phyloP scores from a whole-genome alignment of 2,797 vertebrate species.

The Chelidonichthys spinosus region DNA sequence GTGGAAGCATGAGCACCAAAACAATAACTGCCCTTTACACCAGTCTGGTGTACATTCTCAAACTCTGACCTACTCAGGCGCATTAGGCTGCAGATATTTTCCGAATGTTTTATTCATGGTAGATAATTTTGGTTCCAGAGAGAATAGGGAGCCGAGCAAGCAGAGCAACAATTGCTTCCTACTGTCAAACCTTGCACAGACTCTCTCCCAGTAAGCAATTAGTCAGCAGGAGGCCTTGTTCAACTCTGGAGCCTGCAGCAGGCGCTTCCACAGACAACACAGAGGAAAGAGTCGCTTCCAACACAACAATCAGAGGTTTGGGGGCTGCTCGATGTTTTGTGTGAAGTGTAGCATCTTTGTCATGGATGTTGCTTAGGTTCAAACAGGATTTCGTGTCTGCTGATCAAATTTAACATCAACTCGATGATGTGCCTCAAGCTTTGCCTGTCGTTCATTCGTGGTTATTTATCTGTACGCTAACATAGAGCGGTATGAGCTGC shows the following conservation, averaged over 20 bases:
- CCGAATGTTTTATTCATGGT: slow-evolving; percentile 56
- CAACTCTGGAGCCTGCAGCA: slow-evolving; percentile 68
- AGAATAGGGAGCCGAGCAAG: slow-evolving; percentile 45
- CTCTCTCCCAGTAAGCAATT: slow-evolving; percentile 74
- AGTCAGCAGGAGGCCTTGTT: slow-evolving; percentile 76
- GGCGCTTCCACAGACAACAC: slow-evolving; percentile 61
- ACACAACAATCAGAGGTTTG: slow-evolving; percentile 52
- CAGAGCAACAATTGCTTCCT: slow-evolving; percentile 53
- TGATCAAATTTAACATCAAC: slow-evolving; percentile 38
- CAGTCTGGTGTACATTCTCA: slow-evolving; percentile 12
- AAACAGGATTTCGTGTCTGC: slow-evolving; percentile 29
- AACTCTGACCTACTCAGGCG: neutral
- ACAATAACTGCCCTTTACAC: slow-evolving; percentile 14
- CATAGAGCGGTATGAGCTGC: slow-evolving; percentile 3
- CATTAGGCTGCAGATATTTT: slow-evolving; percentile 38
- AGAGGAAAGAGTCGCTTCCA: slow-evolving; percentile 52
- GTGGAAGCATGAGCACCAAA: slow-evolving; percentile 1
- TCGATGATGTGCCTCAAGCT: slow-evolving; percentile 1
- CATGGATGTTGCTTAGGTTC: slow-evolving; percentile 40
- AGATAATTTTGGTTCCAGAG: slow-evolving; percentile 51
- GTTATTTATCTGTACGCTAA: slow-evolving; percentile 32
- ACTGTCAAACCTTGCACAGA: slow-evolving; percentile 66
- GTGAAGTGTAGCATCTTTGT: slow-evolving; percentile 59
- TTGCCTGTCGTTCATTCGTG: slow-evolving; percentile 20
- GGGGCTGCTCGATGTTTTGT: slow-evolving; percentile 40